A percentile compares a stretch with the other conserved stretches of the same genome.
Evolutionary conservation across 2,888 invertebrate genomes (phyloP).

Genomic region (Timandra comae): DNA sequence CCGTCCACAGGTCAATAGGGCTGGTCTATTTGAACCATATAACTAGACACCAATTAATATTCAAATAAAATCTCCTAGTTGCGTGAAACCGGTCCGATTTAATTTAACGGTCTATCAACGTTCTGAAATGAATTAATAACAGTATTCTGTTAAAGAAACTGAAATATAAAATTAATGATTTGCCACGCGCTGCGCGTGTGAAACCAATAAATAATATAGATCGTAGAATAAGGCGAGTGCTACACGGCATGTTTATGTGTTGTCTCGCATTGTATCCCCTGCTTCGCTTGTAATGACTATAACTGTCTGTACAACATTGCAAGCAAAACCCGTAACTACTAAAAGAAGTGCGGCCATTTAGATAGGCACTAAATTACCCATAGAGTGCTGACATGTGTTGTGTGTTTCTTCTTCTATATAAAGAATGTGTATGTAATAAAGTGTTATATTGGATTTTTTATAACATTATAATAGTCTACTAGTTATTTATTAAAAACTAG

Average conservation of each 20-base stretch:
- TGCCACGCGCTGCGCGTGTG: conserved; percentile 9
- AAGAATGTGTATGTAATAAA: too few species aligned
- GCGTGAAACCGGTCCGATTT: conserved; percentile 15
- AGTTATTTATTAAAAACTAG: too few species aligned
- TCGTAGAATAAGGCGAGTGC: conserved; percentile 1
- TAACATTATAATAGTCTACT: too few species aligned
- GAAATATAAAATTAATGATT: conserved; percentile 23
- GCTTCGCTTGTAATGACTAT: too few species aligned
- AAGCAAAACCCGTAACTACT: conserved; percentile 1
- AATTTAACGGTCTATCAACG: conserved; percentile 25
- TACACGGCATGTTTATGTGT: conserved; percentile 4
- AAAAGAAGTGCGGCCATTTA: neutral
- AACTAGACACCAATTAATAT: conserved; percentile 12
- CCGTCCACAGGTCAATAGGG: too few species aligned
- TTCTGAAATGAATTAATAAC: conserved; percentile 29
- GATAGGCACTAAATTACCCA: neutral
- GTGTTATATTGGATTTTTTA: too few species aligned
- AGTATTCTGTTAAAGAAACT: conserved; percentile 21
- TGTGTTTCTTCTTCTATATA: too few species aligned
- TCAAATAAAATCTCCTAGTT: conserved; percentile 10
- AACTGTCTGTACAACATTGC: conserved; percentile 4
- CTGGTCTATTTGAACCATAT: too few species aligned
- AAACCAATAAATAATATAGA: conserved; percentile 11
- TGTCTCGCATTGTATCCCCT: conserved; percentile 7
- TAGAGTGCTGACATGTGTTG: too few species aligned